These are phyloP conservation scores for Podargus strigoides DNA, from an alignment of 2,797 vertebrate species.

Conservation along the genomic window DNA sequence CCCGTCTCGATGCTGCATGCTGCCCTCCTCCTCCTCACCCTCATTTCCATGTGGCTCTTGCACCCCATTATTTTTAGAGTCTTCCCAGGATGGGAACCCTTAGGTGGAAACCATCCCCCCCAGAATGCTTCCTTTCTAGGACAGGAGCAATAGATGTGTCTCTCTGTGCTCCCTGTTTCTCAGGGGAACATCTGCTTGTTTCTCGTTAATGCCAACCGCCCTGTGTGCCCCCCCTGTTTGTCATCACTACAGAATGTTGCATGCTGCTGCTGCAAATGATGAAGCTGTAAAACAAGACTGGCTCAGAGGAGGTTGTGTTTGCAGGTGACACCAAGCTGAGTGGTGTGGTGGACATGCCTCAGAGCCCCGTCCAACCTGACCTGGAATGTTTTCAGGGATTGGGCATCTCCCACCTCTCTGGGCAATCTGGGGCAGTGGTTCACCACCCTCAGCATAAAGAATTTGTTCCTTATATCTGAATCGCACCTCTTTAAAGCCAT, in stretches of 20 bases:
- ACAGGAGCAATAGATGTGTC: neutral
- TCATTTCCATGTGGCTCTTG: neutral
- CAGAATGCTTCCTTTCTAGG: neutral
- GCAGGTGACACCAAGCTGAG: neutral
- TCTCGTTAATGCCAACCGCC: neutral
- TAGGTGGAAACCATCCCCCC: neutral
- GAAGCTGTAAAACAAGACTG: neutral
- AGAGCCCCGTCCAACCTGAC: rapidly evolving
- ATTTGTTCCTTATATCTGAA: neutral
- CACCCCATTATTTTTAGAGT: neutral
- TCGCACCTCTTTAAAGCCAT: neutral
- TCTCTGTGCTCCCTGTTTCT: rapidly evolving
- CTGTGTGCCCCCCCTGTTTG: neutral
- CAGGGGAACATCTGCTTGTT: neutral
- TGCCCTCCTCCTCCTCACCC: neutral
- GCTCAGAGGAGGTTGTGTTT: neutral
- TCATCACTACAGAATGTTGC: neutral
- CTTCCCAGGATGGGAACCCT: neutral
- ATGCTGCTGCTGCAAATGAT: rapidly evolving
- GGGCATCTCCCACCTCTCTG: neutral
- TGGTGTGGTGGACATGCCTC: rapidly evolving
- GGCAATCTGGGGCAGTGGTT: neutral
- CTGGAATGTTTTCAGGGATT: neutral
- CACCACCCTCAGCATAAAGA: rapidly evolving
- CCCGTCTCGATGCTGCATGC: neutral